Evolutionary conservation across 2,113 vertebrate genomes (phyloP), one percentile per base, ranked within the genome.

Genomic region (Colaptes auratus): DNA sequence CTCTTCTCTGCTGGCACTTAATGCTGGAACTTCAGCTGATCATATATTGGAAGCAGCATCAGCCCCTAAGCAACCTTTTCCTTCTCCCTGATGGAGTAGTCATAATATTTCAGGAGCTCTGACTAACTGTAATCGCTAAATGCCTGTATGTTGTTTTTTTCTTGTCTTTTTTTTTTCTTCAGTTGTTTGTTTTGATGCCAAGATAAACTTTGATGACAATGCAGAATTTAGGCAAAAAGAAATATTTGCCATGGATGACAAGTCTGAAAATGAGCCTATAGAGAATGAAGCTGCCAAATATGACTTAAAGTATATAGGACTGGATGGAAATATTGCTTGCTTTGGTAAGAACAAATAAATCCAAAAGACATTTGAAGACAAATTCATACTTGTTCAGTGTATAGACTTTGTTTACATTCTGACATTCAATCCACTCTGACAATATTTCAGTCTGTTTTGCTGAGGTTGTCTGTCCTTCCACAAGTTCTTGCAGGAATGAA

Each of bases 191-290:
- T 99, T 99, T 91, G 99, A 99, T 96, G 99, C 99, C 84, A 99
- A 99, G 97, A 99, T 99, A 98, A 99, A 99, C 98, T 99, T 99
- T 80, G 99, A 99, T 67, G 99, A 99, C 98, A 99, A 99, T 3
- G 99, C 99, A 2, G 99, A 99, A 97, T 99, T 99, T 95, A 98
- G 99, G 77, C 99, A 99, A 98, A 99, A 99, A 97, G 98, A 98
- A 17, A 99, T 99, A 96, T 99, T 99, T 94, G 99, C 98, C 89
- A 98, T 99, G 99, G 99, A 99, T 63, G 99, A 99, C 98, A 98
- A 98, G 94, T 98, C 98, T 39, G 99, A 99, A 96, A 99, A 98
- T 74, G 99, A 99, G 92, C 98, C 99, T 85, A 98, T 98, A 28
- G 99, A 99, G 97, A 99, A 97, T 0, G 99, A 99, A 97, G 99